phyloP scores from a whole-genome alignment of 2,888 invertebrate genomes.

The Phragmatobia fuliginosa region DNA sequence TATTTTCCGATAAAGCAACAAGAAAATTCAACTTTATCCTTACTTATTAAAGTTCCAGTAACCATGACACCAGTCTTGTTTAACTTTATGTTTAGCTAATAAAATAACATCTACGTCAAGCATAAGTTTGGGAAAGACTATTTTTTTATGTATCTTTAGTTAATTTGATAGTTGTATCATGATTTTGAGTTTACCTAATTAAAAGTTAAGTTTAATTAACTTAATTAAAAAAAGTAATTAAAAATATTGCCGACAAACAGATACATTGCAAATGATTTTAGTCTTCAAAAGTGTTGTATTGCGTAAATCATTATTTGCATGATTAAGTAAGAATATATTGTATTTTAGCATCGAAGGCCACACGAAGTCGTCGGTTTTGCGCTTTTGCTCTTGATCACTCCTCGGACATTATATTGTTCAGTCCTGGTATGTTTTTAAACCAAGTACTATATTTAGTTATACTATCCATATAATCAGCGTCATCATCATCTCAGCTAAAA shows the following conservation, averaged over 20 bases:
- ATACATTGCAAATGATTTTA: neutral
- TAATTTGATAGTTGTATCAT: neutral
- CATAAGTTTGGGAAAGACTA: neutral
- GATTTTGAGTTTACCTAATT: neutral
- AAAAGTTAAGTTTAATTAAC: too few species aligned
- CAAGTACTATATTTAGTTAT: too few species aligned
- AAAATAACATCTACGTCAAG: constrained; percentile 4
- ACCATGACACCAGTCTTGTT: neutral
- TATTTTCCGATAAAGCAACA: neutral
- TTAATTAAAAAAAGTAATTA: neutral
- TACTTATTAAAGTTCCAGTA: neutral
- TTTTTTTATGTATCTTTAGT: neutral
- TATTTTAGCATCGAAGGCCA: too few species aligned
- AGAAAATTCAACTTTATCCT: neutral
- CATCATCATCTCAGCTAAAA: too few species aligned
- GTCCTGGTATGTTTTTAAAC: too few species aligned
- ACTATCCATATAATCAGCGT: too few species aligned
- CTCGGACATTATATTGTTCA: too few species aligned
- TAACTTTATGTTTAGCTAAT: neutral
- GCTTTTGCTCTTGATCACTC: too few species aligned
- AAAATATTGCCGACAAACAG: neutral
- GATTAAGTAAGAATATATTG: neutral
- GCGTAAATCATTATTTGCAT: neutral
- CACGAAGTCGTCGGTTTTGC: too few species aligned
- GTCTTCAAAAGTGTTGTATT: neutral